Base-by-base conservation (phyloP, 1,140 invertebrate genomes). In the Eriosoma lanigerum region DNA sequence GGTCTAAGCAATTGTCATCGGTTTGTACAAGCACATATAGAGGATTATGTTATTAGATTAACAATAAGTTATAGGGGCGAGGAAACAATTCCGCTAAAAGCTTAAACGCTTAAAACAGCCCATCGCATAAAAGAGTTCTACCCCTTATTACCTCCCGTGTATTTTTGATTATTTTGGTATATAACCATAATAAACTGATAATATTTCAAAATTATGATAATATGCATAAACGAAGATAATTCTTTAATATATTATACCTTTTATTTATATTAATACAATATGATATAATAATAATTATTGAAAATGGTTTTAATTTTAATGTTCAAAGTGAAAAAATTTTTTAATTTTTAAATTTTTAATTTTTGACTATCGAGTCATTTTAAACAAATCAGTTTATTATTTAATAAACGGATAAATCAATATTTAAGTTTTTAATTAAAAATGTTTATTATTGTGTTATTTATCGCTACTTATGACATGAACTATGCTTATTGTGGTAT, bases 21-120 rank as follows among this genome's bases (percentile, higher is more conserved):
- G 56, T 21, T 10, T 78, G 15, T 46, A 78, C 56, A 46, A 58
- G 56, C 21, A 78, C 56, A 48, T 24, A 62, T 56, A 58, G 75
- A 56, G 73, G 75, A 78, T 78, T 78, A 78, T 78, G 75, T 78
- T 78, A 78, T 78, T 78, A 78, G 56, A 78, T 78, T 78, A 78
- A 62, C 75, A 78, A 48, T 62, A 78, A 78, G 56, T 60, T 62
- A 78, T 78, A 29, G 75, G 75, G 75, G 75, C 73, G 75, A 78
- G 75, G 75, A 78, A 78, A 78, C 75, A 78, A 78, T 78, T 78
- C 56, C 56, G 44, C 75, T 78, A 78, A 78, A 78, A 78, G 75
- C 75, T 78, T 78, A 78, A 78, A 78, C 75, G 75, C 75, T 78
- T 62, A 46, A 78, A 78, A 58, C 38, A 56, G 17, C 19, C 24